Percentiles rank a stretch among this genome's conserved stretches.
Evolutionary conservation across 1,140 invertebrate genomes (phyloP).

Genomic region (Octopus bimaculoides): DNA sequence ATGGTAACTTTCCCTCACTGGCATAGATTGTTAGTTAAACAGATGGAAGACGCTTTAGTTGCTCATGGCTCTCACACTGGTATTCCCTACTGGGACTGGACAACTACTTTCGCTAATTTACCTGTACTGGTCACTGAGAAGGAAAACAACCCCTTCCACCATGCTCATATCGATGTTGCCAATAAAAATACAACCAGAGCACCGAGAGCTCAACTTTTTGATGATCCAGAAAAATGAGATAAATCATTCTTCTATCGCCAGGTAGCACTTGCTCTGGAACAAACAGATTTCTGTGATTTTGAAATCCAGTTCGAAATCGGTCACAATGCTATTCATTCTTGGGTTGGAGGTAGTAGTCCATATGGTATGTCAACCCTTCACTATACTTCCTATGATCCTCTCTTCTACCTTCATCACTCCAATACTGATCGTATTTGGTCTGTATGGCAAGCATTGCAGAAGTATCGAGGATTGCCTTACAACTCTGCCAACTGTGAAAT

Average conservation of each 20-base stretch:
- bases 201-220: constrained; percentile 8
- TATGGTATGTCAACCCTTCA: constrained; percentile 23
- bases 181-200: constrained; percentile 9
- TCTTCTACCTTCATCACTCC: constrained; percentile 20
- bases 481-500: constrained; percentile 28
- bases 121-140: not conserved
- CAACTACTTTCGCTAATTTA: not conserved
- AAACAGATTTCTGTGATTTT: constrained; percentile 30
- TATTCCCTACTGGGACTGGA: constrained; percentile 35
- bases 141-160: constrained; percentile 6
- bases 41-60: constrained; percentile 27
- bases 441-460: constrained; percentile 30
- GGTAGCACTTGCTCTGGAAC: constrained; percentile 27
- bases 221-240: constrained; percentile 17
- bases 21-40: constrained; percentile 28
- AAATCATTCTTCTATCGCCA: constrained; percentile 17
- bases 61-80: constrained; percentile 24
- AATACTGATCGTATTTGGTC: constrained; percentile 26
- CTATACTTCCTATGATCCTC: constrained; percentile 24
- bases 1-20: constrained; percentile 31
- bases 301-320: constrained; percentile 27
- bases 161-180: constrained; percentile 10
- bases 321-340: constrained; percentile 26
- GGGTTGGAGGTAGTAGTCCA: constrained; percentile 22
- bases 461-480: constrained; percentile 17